Conservation (phyloP, 2,888 invertebrate genomes). For the Lepidocyrtoides sp. region DNA sequence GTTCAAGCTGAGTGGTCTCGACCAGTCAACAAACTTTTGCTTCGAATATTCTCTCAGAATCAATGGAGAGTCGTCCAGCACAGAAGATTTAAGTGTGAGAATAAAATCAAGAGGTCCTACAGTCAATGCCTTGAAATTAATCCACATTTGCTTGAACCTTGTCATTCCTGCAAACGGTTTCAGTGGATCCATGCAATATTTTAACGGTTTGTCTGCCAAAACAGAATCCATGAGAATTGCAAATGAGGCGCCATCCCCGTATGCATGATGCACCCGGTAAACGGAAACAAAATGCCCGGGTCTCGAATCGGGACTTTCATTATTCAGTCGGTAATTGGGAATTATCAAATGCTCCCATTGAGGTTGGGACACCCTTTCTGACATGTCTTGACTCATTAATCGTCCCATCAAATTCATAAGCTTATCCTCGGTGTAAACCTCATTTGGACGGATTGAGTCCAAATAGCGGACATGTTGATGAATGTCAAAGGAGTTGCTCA, state of each 20-base stretch:
- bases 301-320: conserved; percentile 51
- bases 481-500: conserved; percentile 79
- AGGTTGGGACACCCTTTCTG: conserved; percentile 48
- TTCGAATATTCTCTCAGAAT: conserved; percentile 79
- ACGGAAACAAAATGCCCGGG: conserved; percentile 71
- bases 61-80: conserved; percentile 70
- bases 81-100: conserved; percentile 70
- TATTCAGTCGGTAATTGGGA: conserved; percentile 79
- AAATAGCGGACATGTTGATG: conserved; percentile 80
- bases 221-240: conserved; percentile 76
- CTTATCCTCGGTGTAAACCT: conserved; percentile 80
- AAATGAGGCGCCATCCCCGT: conserved; percentile 78
- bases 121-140: conserved; percentile 74
- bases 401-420: conserved; percentile 78
- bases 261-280: conserved; percentile 77
- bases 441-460: conserved; percentile 48
- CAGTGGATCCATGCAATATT: conserved; percentile 80
- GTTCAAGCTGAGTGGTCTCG: conserved; percentile 72
- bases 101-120: conserved; percentile 78
- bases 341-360: conserved; percentile 84
- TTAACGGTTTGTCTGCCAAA: conserved; percentile 68
- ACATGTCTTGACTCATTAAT: conserved; percentile 72
- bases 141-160: conserved; percentile 48
- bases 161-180: conserved; percentile 80
- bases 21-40: conserved; percentile 81